phyloP scores from a whole-genome alignment of 1,140 invertebrate genomes.

The Cataglyphis hispanica region DNA sequence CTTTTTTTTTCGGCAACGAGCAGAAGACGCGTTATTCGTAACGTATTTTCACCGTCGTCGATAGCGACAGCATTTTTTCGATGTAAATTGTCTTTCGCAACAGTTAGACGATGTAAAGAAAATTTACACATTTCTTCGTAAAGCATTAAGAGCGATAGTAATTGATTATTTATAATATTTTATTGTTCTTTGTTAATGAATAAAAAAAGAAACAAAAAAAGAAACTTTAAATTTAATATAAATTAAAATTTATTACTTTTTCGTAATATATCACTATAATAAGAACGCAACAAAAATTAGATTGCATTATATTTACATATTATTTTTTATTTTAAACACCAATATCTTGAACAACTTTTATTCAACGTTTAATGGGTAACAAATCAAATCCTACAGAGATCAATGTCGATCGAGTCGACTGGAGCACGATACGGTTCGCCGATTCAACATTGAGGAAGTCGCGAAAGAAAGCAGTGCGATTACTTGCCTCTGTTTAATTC shows the following conservation, averaged over 20 bases:
- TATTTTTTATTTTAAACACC: not conserved
- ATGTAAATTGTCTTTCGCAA: not conserved
- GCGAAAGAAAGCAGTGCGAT: conserved; percentile 33
- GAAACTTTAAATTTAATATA: not conserved
- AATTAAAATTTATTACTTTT: not conserved
- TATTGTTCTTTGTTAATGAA: no score
- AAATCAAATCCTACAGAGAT: not conserved
- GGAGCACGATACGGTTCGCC: conserved; percentile 34
- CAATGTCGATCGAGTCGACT: conserved; percentile 48
- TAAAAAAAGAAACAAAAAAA: not conserved
- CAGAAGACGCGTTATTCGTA: not conserved
- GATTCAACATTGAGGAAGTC: conserved; percentile 51
- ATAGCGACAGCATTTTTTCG: not conserved
- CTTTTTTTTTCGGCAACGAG: conserved; percentile 6
- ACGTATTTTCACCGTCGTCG: not conserved
- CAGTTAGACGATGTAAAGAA: not conserved
- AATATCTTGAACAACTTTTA: not conserved
- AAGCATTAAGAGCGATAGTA: not conserved
- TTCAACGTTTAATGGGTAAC: not conserved
- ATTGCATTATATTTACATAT: not conserved
- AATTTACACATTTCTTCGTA: not conserved
- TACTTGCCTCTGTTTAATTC: conserved; percentile 45
- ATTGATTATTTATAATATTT: not conserved
- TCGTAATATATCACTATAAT: not conserved
- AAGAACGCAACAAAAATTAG: not conserved